Evolutionary conservation across 1,140 invertebrate genomes (phyloP).

Genomic region (Mamestra configurata): DNA sequence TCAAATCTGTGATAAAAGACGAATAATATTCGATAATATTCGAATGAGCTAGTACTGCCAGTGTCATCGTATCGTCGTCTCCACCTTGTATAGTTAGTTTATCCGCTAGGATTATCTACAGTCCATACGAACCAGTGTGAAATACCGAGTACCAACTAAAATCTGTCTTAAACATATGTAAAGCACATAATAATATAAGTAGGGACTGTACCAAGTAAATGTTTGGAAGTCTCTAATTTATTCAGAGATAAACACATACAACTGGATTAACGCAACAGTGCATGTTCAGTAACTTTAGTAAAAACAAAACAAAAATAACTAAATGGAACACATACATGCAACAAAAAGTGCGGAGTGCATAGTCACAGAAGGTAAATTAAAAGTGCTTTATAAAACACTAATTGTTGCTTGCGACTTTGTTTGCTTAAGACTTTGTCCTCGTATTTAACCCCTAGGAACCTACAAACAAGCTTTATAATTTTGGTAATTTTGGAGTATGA

Average conservation of each 20-base stretch:
- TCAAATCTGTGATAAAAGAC: too few relatives aligned
- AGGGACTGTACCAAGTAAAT: background rate
- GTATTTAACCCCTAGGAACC: background rate
- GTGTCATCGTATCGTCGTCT: too few relatives aligned
- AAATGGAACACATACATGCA: conserved; percentile 13
- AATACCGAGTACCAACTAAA: too few relatives aligned
- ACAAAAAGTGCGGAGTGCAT: conserved; percentile 1
- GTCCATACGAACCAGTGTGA: too few relatives aligned
- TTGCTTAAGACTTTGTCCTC: background rate
- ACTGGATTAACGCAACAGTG: background rate
- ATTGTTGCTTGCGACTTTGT: background rate
- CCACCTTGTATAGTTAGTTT: too few relatives aligned
- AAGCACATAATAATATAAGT: too few relatives aligned
- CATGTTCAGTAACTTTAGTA: background rate
- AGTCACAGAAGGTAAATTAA: background rate
- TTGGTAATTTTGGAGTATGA: too few relatives aligned
- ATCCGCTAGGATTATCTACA: too few relatives aligned
- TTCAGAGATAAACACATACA: background rate
- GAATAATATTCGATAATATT: too few relatives aligned
- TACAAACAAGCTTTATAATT: background rate
- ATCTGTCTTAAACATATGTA: too few relatives aligned
- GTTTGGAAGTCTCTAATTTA: background rate
- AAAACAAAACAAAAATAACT: conserved; percentile 2
- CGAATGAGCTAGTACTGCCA: too few relatives aligned
- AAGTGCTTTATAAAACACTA: conserved; percentile 21